Evolutionary conservation across 2,888 invertebrate species (phyloP), one percentile per base, ranked within the genome.

Genomic region (Aplocera efformata): DNA sequence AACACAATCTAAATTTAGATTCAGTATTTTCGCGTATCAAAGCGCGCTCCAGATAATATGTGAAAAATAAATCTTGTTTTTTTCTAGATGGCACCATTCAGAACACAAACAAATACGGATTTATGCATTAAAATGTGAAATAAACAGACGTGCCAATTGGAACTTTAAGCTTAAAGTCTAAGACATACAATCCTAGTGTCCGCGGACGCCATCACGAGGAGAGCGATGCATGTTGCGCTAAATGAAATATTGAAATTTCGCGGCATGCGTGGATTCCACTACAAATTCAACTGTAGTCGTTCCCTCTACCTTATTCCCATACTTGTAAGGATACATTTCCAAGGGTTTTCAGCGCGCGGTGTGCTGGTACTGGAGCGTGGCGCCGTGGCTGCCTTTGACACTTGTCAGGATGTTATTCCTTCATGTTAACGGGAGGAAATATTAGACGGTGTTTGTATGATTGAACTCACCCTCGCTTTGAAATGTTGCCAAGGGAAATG

Each of bases 191-290:
- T 17, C 13, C 13, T 3, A 17, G 13, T 17, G 2, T 41, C 26
- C 6, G 0, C 1, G 11, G 10, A 27, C 17, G 22, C 25, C 21
- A 40, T 40, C 38, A 37, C 36, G 58, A 49, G 48, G 37, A 58
- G 59, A 62, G 58, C 63, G 60, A 63, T 64, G 72, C 68, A 72
- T 61, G 60, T 49, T 60, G 59, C 60, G 53, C 53, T 42, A 56
- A 57, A 64, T 72, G 70, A 76, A 72, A 75, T 74, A 76, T 75
- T 72, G 71, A 70, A 76, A 75, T 71, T 64, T 64, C 56, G 56
- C 57, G 62, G 56, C 50, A 63, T 57, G 60, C 60, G 59, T 67
- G 58, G 55, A 53, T 43, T 50, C 48, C 50, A 53, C 52, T 47
- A 55, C 55, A 35, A 55, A 35, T 13, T 23, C 46, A 17, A 35